Base-by-base conservation (phyloP, 2,888 invertebrate genomes). In the Mimachlamys varia region DNA sequence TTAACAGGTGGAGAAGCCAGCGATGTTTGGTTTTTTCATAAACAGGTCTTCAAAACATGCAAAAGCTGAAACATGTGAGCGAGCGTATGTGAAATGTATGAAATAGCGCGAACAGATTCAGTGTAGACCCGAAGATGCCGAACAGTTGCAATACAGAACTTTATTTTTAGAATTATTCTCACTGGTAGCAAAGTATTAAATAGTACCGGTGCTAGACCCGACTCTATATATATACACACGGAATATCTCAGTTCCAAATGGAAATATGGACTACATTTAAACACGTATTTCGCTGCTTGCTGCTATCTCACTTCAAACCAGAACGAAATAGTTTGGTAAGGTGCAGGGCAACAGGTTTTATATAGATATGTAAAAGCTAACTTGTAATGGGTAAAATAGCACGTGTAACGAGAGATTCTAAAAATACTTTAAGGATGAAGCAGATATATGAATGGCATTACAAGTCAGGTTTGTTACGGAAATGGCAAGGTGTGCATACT, bases 71-170 rank as follows among this genome's bases (percentile, higher is more conserved):
- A 76, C 76, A 76, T 76, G 76, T 76, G 76, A 76, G 76, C 12
- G 13, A 53, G 53, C 19, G 53, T 76, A 76, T 76, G 76, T 76
- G 76, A 76, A 76, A 76, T 76, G 76, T 76, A 76, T 76, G 76
- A 76, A 76, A 76, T 76, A 76, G 76, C 76, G 76, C 0, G 76
- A 76, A 76, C 76, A 76, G 33, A 27, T 27, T 76, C 10, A 27
- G 76, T 33, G 76, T 76, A 76, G 33, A 33, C 76, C 15, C 33
- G 27, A 76, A 76, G 76, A 76, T 76, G 76, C 76, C 76, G 27
- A 76, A 76, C 76, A 76, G 76, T 76, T 76, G 76, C 76, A 76
- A 76, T 76, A 76, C 76, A 76, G 76, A 76, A 76, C 76, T 76
- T 76, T 76, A 76, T 76, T 76, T 76, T 76, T 76, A 76, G 76